phyloP scores from a whole-genome alignment of 2,888 invertebrate genomes.

The Slavum lentiscoides region DNA sequence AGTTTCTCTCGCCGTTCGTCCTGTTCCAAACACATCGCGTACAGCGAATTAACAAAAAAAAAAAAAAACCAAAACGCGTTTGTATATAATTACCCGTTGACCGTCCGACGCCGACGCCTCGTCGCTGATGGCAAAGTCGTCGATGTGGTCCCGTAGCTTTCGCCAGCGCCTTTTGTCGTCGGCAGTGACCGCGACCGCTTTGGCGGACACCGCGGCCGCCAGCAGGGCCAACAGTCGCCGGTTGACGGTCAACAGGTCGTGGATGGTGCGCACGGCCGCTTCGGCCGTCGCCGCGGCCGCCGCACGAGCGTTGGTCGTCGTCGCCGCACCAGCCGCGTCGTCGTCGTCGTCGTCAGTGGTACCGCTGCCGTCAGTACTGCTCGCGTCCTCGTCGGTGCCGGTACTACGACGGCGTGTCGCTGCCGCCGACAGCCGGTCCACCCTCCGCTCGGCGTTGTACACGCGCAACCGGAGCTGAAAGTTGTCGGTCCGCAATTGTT shows the following conservation, averaged over 20 bases:
- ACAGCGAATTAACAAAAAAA: not conserved
- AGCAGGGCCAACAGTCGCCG: constrained; percentile 24
- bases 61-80: no score
- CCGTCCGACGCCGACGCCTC: not conserved
- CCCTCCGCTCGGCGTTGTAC: constrained; percentile 35
- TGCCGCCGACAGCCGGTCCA: constrained; percentile 19
- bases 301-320: not conserved
- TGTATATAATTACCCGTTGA: not conserved
- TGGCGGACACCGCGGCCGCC: constrained; percentile 31
- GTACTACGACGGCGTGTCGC: not conserved
- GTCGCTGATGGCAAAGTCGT: not conserved
- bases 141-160: constrained; percentile 14
- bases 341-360: not conserved
- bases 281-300: constrained; percentile 10
- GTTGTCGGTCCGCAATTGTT: constrained; percentile 38
- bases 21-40: not conserved
- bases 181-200: constrained; percentile 20
- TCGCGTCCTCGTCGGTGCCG: not conserved
- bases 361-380: not conserved
- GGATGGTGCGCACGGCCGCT: constrained; percentile 40
- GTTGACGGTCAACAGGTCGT: constrained; percentile 44
- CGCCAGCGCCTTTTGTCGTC: constrained; percentile 31
- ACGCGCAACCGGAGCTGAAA: constrained; percentile 42
- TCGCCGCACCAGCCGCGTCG: no score
- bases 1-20: no score